A percentile compares a stretch with the other conserved stretches of the same genome.
Conservation (phyloP, 2,888 invertebrate species). For the Amiota minor region DNA sequence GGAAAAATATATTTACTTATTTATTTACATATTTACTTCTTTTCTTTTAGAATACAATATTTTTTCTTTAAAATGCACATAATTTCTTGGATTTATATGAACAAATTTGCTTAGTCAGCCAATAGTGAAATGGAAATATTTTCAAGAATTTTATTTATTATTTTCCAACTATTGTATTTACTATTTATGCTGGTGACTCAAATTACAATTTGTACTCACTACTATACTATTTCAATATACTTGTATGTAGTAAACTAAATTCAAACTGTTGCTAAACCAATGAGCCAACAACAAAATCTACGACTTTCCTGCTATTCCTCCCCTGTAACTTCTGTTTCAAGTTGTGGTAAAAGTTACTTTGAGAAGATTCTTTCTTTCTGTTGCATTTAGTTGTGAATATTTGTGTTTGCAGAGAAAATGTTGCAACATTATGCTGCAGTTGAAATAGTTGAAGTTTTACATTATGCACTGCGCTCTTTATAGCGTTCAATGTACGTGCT, state of each 20-base stretch:
- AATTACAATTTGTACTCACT: too few species aligned
- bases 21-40: slow-evolving; percentile 30
- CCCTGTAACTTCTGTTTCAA: too few species aligned
- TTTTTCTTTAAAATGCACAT: slow-evolving; percentile 9
- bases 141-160: slow-evolving; percentile 64
- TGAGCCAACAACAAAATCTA: too few species aligned
- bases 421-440: slow-evolving; percentile 5
- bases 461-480: background rate
- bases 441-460: too few species aligned
- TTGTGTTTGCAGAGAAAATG: slow-evolving; percentile 20
- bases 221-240: too few species aligned
- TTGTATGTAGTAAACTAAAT: too few species aligned
- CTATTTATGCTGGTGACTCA: too few species aligned
- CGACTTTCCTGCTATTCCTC: too few species aligned
- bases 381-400: slow-evolving; percentile 1
- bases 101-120: slow-evolving; percentile 61
- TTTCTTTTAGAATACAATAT: slow-evolving; percentile 28
- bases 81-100: slow-evolving; percentile 20
- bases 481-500: slow-evolving; percentile 53
- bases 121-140: slow-evolving; percentile 44
- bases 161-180: slow-evolving; percentile 43
- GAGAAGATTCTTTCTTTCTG: background rate
- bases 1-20: background rate
- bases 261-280: too few species aligned
- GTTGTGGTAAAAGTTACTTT: too few species aligned